Percentiles rank a stretch among this genome's conserved stretches.
Evolutionary conservation across 2,113 vertebrate species (phyloP).

Genomic region (Taurulus bubalis): DNA sequence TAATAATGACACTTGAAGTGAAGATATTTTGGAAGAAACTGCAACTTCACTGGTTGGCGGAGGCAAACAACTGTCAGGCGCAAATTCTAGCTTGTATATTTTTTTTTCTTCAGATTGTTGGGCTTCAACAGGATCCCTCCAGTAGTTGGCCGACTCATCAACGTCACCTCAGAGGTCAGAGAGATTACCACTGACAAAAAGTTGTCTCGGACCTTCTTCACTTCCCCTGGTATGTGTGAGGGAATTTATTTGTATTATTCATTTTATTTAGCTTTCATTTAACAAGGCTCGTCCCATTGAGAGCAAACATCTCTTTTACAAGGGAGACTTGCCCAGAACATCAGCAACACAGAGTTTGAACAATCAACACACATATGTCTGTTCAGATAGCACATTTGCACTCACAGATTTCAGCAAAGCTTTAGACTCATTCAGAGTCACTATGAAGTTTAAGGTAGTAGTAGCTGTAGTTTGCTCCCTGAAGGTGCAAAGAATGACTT

Average conservation of each 20-base stretch:
- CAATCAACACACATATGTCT: no score
- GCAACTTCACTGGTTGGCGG: background rate
- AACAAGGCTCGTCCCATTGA: background rate
- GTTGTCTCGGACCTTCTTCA: slow-evolving; percentile 86
- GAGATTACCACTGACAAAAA: slow-evolving; percentile 87
- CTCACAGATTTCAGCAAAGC: no score
- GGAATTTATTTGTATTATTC: background rate
- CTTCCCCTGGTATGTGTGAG: slow-evolving; percentile 69
- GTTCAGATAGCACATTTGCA: no score
- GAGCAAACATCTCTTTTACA: background rate
- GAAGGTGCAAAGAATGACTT: background rate
- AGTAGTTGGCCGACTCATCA: slow-evolving; percentile 86
- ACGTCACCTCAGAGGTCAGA: slow-evolving; percentile 86
- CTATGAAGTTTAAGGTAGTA: background rate
- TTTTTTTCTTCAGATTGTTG: slow-evolving; percentile 78
- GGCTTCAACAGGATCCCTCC: slow-evolving; percentile 89
- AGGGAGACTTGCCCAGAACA: no score
- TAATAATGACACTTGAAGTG: background rate
- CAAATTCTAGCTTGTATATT: background rate
- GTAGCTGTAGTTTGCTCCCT: background rate
- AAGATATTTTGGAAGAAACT: background rate
- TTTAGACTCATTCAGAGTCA: background rate
- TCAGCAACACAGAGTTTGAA: no score
- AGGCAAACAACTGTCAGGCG: background rate
- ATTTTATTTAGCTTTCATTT: background rate